Evolutionary conservation across 2,888 invertebrate genomes (phyloP).

Genomic region (Atethmia centrago): DNA sequence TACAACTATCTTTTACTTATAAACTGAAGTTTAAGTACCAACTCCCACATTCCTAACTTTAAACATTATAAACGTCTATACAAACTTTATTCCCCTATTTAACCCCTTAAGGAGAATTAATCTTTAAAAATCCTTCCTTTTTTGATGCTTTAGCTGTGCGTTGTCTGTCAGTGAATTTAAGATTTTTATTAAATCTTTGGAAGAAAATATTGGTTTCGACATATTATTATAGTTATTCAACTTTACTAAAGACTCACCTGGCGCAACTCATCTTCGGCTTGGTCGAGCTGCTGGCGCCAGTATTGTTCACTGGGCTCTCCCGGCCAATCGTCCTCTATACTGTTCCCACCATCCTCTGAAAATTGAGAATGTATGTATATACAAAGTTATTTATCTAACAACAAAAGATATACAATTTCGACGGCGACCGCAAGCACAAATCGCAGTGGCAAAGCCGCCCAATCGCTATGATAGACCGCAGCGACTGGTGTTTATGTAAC

Average conservation of each 20-base stretch:
- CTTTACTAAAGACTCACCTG: slow-evolving; percentile 73
- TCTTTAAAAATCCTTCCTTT: neutral
- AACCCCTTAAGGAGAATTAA: neutral
- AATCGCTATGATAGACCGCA: neutral
- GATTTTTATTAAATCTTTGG: neutral
- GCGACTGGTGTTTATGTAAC: neutral
- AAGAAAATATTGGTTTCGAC: neutral
- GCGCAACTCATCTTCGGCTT: slow-evolving; percentile 88
- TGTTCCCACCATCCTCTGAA: slow-evolving; percentile 87
- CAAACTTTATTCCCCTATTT: neutral
- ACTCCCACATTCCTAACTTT: neutral
- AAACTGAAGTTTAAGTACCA: neutral
- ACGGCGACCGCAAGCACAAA: neutral
- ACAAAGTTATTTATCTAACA: neutral
- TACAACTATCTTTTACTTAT: neutral
- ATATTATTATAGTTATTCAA: neutral
- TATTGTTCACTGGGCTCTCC: slow-evolving; percentile 91
- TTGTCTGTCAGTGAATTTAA: neutral
- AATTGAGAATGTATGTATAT: neutral
- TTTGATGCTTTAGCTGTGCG: neutral
- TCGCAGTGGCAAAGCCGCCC: neutral
- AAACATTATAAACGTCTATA: neutral
- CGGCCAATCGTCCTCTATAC: slow-evolving; percentile 85
- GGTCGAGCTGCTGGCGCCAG: slow-evolving; percentile 87
- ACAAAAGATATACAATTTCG: neutral